Percentiles rank a stretch among this genome's conserved stretches.
These are phyloP conservation scores for Calameuta filiformis DNA, from an alignment of 2,888 invertebrate species.

Conservation along the genomic window DNA sequence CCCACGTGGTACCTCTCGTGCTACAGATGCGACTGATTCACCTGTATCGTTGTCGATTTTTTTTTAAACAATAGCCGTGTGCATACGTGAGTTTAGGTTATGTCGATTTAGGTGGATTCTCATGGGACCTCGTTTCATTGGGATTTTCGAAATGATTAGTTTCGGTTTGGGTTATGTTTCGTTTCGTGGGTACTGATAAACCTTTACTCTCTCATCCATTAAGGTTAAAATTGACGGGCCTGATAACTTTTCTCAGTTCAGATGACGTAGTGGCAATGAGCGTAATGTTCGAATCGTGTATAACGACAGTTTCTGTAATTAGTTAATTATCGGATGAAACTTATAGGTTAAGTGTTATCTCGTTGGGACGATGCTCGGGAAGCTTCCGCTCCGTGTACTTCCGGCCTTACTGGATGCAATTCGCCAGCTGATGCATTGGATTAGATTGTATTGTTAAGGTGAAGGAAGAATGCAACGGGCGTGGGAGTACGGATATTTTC, in stretches of 20 bases:
- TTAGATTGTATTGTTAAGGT: neutral
- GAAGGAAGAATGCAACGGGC: conserved; percentile 22
- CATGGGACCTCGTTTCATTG: neutral
- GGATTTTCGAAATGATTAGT: neutral
- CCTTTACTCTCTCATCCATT: neutral
- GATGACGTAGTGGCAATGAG: neutral
- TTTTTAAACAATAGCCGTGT: neutral
- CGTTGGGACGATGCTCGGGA: neutral
- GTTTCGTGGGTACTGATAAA: neutral
- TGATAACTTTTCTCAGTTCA: neutral
- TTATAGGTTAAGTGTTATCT: neutral
- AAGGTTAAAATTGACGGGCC: neutral
- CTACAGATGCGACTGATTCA: conserved; percentile 31
- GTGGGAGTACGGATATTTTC: conserved; percentile 30
- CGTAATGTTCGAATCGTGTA: neutral
- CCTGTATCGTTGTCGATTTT: conserved; percentile 22
- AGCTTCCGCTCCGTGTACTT: neutral
- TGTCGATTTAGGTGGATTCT: neutral
- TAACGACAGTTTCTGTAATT: neutral
- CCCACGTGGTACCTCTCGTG: conserved; percentile 43
- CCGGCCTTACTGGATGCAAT: conserved; percentile 42
- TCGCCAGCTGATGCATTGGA: conserved; percentile 53
- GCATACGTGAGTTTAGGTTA: neutral
- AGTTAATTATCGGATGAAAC: neutral
- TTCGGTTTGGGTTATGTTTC: neutral